Percentiles rank a stretch among this genome's conserved stretches.
phyloP scores from a whole-genome alignment of 2,888 invertebrate genomes.

The Limulus polyphemus region DNA sequence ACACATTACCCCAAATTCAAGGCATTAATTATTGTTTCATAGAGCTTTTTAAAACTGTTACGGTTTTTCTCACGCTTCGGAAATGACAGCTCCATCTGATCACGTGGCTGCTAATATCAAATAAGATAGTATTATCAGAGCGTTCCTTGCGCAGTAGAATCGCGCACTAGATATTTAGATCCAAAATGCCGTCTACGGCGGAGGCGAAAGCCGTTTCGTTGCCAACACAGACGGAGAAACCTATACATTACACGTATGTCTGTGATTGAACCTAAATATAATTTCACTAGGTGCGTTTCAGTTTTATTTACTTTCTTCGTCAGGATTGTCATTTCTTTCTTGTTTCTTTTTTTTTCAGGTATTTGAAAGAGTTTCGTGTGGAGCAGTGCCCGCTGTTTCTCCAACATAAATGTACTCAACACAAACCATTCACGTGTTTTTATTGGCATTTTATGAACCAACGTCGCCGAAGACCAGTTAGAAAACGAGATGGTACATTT shows the following conservation, averaged over 20 bases:
- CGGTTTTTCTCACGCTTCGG: too few species aligned
- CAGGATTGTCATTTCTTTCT: too few species aligned
- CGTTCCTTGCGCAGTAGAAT: too few species aligned
- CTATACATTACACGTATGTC: conserved; percentile 93
- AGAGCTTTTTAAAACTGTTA: too few species aligned
- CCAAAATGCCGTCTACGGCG: conserved; percentile 25
- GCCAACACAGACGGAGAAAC: conserved; percentile 86
- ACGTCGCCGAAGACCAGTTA: conserved; percentile 79
- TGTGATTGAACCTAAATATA: background rate
- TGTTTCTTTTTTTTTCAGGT: conserved; percentile 50
- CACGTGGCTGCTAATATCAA: too few species aligned
- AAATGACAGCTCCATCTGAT: too few species aligned
- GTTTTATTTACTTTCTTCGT: too few species aligned
- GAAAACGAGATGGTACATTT: conserved; percentile 93
- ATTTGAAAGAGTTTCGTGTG: conserved; percentile 98
- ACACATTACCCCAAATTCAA: too few species aligned
- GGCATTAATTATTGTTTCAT: too few species aligned
- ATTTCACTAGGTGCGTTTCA: too few species aligned
- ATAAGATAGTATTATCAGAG: too few species aligned
- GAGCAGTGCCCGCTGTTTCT: conserved; percentile 98
- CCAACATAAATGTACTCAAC: conserved; percentile 99
- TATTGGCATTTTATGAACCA: conserved; percentile 99
- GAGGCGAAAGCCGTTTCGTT: conserved; percentile 20
- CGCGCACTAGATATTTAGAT: conserved; percentile 15
- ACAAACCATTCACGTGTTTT: conserved; percentile 98